phyloP scores from a whole-genome alignment of 1,140 invertebrate genomes.

The Lithobius niger region DNA sequence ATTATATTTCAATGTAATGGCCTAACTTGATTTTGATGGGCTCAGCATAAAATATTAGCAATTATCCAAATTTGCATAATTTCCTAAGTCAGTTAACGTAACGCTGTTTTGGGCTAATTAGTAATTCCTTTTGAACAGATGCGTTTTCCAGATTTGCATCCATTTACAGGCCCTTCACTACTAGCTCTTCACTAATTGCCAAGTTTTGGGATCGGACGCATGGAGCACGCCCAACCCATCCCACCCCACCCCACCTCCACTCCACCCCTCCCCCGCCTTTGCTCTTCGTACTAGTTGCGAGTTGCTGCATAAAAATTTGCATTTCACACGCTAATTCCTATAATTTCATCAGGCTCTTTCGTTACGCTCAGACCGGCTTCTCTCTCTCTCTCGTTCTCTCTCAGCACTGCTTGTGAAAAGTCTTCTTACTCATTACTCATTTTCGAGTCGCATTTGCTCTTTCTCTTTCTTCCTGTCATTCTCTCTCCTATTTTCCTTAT shows the following conservation, averaged over 20 bases:
- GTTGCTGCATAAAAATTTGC: slow-evolving; percentile 9
- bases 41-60: slow-evolving; percentile 10
- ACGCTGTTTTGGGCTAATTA: slow-evolving; percentile 9
- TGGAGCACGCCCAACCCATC: not conserved
- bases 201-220: not conserved
- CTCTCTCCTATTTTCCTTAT: no score
- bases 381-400: no score
- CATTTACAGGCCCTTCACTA: slow-evolving; percentile 6
- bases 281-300: no score
- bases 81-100: slow-evolving; percentile 9
- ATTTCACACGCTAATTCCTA: slow-evolving; percentile 4
- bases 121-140: slow-evolving; percentile 10
- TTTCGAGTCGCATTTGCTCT: not conserved
- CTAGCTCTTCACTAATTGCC: slow-evolving; percentile 1
- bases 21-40: slow-evolving; percentile 10
- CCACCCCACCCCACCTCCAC: no score
- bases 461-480: no score
- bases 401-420: not conserved
- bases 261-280: no score
- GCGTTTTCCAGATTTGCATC: slow-evolving; percentile 6
- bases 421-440: not conserved
- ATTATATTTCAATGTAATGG: slow-evolving; percentile 5
- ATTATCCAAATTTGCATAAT: slow-evolving; percentile 9
- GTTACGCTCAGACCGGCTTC: no score
- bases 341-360: slow-evolving; percentile 7